phyloP scores from a whole-genome alignment of 1,140 invertebrate genomes.

The Bombus balteatus region DNA sequence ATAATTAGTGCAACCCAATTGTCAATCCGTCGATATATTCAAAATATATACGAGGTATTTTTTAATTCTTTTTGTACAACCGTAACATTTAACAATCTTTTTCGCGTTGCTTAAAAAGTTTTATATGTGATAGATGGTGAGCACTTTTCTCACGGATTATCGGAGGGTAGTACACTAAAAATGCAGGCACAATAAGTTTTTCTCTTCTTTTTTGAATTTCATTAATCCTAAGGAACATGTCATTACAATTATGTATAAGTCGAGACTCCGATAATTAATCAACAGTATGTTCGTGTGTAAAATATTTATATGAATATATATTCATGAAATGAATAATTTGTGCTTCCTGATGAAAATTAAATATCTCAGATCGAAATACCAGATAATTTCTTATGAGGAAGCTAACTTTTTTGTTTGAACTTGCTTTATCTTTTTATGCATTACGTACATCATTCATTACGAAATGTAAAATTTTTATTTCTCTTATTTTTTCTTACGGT shows the following conservation, averaged over 20 bases:
- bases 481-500: constrained; percentile 58
- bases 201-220: constrained; percentile 23
- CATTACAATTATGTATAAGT: constrained; percentile 47
- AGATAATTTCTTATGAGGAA: constrained; percentile 63
- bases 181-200: constrained; percentile 20
- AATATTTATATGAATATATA: constrained; percentile 73
- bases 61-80: constrained; percentile 28
- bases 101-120: constrained; percentile 35
- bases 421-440: neutral
- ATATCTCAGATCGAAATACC: constrained; percentile 47
- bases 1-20: constrained; percentile 53
- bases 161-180: constrained; percentile 44
- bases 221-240: constrained; percentile 72
- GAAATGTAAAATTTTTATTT: constrained; percentile 38
- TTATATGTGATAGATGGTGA: constrained; percentile 66
- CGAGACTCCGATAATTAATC: constrained; percentile 54
- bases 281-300: constrained; percentile 67
- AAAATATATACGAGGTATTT: constrained; percentile 51
- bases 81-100: constrained; percentile 42
- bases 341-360: constrained; percentile 72
- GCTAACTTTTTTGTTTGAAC: constrained; percentile 37
- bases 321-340: constrained; percentile 69
- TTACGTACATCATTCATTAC: constrained; percentile 34
- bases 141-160: constrained; percentile 56
- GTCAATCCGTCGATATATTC: constrained; percentile 35